Evolutionary conservation across 2,888 invertebrate species (phyloP), one percentile per base, ranked within the genome.

Genomic region (Amiota communis): DNA sequence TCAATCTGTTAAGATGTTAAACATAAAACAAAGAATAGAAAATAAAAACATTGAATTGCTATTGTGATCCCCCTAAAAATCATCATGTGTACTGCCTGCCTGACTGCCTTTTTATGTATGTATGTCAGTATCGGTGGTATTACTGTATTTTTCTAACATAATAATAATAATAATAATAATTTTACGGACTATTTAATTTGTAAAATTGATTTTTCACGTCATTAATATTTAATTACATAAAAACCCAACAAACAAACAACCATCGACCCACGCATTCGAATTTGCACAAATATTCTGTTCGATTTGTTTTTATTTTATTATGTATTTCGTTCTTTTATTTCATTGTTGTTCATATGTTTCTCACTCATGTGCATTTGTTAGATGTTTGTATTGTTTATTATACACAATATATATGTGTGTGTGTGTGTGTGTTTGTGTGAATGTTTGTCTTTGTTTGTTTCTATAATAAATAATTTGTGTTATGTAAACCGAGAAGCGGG

Each of bases 211-310:
- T 81, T 77, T 74, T 72, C 56, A 59, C 46, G 76, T 76, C 75
- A 81, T 79, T 77, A 76, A 79, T 78, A 79, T 81, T 78, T 57
- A 78, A 79, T 75, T 78, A 77, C 75, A 70, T 6, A 6, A 36
- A 36, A 36, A 36, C 36, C 36, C 36, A 36, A 36, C 6, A 36
- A 36, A 36, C 36, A 36, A 2, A 36, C 36, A 36, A 36, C 8
- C 36, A 2, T 36, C 36, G 36, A 6, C 36, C 36, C 36, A 36
- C 36, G 36, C 36, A 36, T 6, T 36, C 36, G 36, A 36, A 36
- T 36, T 36, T 36, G 36, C 36, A 36, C 36, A 36, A 36, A 36
- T 36, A 36, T 36, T 36, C 36, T 6, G 36, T 63, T 63, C 13
- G 36, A 13, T 63, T 63, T 63, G 11, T 12, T 17, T 63, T 15